Conservation (phyloP, 2,113 vertebrate species). For the Paradisaea rubra region DNA sequence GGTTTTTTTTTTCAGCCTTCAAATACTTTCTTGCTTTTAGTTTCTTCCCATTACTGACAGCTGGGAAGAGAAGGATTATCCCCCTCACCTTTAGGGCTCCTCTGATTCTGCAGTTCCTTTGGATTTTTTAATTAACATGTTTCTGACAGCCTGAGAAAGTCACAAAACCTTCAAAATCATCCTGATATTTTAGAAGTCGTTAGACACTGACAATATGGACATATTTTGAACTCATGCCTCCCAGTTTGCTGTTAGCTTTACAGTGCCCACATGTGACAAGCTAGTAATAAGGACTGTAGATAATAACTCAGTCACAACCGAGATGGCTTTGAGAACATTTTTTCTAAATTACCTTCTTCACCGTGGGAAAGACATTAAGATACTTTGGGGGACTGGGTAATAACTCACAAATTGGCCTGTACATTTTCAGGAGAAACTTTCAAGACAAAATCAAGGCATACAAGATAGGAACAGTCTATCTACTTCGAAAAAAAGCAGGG, state of each 20-base stretch:
- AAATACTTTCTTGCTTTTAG: neutral
- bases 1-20: neutral
- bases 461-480: neutral
- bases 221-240: neutral
- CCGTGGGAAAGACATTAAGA: neutral
- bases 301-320: neutral
- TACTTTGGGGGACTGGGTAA: neutral
- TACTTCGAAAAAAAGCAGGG: neutral
- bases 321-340: neutral
- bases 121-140: neutral
- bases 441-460: neutral
- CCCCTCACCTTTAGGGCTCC: neutral
- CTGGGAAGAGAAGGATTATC: neutral
- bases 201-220: neutral
- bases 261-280: neutral
- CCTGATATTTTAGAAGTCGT: neutral
- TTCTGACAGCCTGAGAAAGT: neutral
- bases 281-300: neutral
- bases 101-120: neutral
- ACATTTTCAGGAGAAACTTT: neutral
- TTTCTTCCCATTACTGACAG: neutral
- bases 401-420: neutral
- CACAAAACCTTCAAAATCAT: neutral
- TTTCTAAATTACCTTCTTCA: slow-evolving; percentile 20
- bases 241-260: neutral